Base-by-base conservation (phyloP, 2,113 vertebrate species). In the Actinemys pallida region DNA sequence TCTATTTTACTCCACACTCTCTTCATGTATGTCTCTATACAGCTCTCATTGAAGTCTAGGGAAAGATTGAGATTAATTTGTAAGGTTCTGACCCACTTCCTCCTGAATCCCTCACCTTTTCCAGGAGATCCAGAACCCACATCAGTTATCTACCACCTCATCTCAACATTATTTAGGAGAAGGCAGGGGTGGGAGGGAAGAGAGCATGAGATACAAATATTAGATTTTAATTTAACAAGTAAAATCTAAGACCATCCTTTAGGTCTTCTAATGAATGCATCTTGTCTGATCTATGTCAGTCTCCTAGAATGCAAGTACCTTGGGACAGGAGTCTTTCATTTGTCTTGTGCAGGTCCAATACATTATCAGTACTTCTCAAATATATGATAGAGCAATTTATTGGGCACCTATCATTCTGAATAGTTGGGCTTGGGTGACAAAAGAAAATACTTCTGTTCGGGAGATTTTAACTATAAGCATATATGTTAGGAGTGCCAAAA, bases 301-400 rank as follows among this genome's bases (percentile, higher is more conserved):
- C 42, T 62, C 88, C 56, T 83, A 1, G 3, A 84, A 80, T 90
- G 82, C 92, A 89, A 87, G 69, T 85, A 86, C 54, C 59, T 93
- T 27, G 49, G 29, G 17, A 29, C 47, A 80, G 19, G 31, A 76
- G 79, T 14, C 45, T 19, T 69, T 91, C 81, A 14, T 79, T 78
- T 72, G 4, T 95, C 78, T 69, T 14, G 86, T 80, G 90, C 76
- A 87, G 76, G 94, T 87, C 90, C 89, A 88, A 42, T 69, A 59
- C 31, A 25, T 87, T 69, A 49, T 10, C 87, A 88, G 47, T 93
- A 87, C 93, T 96, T 84, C 35, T 8, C 35, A 6, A 20, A 81
- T 53, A 97, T 88, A 65, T 92, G 47, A 65, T 90, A 86, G 88
- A 31, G 62, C n/a, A 76, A 25, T 87, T 96, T 42, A 29, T 14